Evolutionary conservation across 2,888 invertebrate genomes (phyloP).

Genomic region (Bombylius major): DNA sequence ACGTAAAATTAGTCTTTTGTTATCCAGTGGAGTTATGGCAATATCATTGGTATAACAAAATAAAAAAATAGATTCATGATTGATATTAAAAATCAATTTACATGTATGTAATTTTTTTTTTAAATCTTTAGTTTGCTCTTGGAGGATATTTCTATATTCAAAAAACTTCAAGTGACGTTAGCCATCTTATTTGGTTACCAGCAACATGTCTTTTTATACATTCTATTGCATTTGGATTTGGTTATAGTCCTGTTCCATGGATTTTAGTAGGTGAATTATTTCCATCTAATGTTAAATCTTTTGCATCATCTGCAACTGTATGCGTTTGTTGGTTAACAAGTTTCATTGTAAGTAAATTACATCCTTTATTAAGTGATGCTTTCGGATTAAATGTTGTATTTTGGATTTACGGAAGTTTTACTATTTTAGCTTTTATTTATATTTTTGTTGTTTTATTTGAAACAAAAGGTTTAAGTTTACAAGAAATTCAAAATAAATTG

Average conservation of each 20-base stretch:
- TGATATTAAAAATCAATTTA: no score
- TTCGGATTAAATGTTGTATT: background rate
- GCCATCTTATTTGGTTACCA: background rate
- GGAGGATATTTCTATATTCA: background rate
- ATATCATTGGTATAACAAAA: background rate
- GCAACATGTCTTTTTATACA: background rate
- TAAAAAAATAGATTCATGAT: no score
- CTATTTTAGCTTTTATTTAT: background rate
- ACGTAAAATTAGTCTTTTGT: background rate
- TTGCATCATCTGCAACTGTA: background rate
- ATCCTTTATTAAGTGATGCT: background rate
- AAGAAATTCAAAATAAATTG: background rate
- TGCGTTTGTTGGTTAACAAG: background rate
- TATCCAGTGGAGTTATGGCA: background rate
- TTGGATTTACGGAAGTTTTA: background rate
- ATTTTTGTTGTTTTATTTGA: background rate
- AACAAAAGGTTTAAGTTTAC: background rate
- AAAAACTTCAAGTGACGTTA: no score
- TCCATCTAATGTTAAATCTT: background rate
- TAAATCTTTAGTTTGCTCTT: background rate
- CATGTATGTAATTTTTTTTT: no score
- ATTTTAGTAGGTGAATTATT: constrained; percentile 1
- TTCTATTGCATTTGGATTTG: background rate
- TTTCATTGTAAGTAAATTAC: background rate
- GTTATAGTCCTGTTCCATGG: constrained; percentile 1